Evolutionary conservation across 92 coral and sea anemone genomes (phyloP).

Genomic region (Palythoa caribaeorum): DNA sequence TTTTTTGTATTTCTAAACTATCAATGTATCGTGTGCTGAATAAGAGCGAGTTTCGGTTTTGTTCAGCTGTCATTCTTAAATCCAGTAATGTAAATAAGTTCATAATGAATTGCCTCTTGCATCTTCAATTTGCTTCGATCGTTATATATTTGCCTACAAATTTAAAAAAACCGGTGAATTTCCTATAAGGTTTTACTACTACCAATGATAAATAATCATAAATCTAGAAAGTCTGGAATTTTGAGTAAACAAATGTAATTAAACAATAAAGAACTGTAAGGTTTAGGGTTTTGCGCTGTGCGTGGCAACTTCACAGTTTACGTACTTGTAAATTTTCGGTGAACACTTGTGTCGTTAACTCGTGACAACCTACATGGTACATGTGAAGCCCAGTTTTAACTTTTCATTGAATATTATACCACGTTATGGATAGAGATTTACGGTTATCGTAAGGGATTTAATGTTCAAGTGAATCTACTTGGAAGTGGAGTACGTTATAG

Average conservation of each 20-base stretch:
- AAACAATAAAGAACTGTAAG: background rate
- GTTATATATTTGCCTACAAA: background rate
- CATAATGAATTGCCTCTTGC: background rate
- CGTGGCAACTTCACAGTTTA: background rate
- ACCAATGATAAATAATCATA: background rate
- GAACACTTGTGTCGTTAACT: background rate
- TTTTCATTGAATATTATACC: background rate
- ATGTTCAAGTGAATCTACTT: background rate
- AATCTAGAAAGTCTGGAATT: background rate
- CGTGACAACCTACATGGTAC: background rate
- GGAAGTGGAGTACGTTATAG: background rate
- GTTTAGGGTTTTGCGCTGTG: background rate
- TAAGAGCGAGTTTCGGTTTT: background rate
- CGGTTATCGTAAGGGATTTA: background rate
- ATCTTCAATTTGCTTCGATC: background rate
- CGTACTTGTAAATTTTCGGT: background rate
- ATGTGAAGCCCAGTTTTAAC: background rate
- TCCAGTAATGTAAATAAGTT: background rate
- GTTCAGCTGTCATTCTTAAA: background rate
- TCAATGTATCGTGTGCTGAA: background rate
- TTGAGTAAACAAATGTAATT: background rate
- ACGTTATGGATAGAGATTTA: background rate
- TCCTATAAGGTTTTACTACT: background rate
- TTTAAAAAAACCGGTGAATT: background rate
- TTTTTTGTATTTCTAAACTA: background rate